Evolutionary conservation across 2,888 invertebrate species (phyloP), one percentile per base, ranked within the genome.

Genomic region (Apodemia hepburni): DNA sequence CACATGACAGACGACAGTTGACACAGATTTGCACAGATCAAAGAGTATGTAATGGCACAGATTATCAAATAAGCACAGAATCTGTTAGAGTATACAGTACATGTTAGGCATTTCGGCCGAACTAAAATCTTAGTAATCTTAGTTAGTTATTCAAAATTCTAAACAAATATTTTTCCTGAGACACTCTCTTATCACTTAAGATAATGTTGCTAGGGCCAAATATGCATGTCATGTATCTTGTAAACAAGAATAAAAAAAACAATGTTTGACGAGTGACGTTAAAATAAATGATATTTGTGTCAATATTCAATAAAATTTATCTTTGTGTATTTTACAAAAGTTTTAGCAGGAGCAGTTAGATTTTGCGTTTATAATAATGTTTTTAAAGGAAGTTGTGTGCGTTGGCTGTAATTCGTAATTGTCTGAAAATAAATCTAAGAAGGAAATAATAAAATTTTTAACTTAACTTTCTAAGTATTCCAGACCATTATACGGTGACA

Each of bases 401-500:
- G 15, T 54, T 27, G 54, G 45, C 27, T 5, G 9, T 29, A 54
- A 15, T 9, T 27, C 15, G 54, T 54, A n/a, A 18, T 7, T 2
- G 5, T 29, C 15, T n/a, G 29, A 54, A 54, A 29, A 54, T 54
- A 54, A 54, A 27, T 22, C 2, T n/a, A 29, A 29, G 22, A 45
- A 45, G 45, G n/a, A 45, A 7, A 54, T 54, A 7, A 27, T 5
- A 54, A 54, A 54, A 54, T 15, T 7, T 54, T 54, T 5, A 54
- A 29, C n/a, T 18, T 54, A 54, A 29, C 27, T 54, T 15, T 54
- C 54, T 54, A 54, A 22, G 54, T 27, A 54, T 29, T 54, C 27
- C 2, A 15, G 15, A 9, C 54, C 54, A 22, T 18, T 49, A 17
- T 27, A 22, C 27, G 27, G 54, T 54, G 54, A 54, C 54, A 54